Conservation (phyloP, 2,888 invertebrate genomes). For the Spisula solida region DNA sequence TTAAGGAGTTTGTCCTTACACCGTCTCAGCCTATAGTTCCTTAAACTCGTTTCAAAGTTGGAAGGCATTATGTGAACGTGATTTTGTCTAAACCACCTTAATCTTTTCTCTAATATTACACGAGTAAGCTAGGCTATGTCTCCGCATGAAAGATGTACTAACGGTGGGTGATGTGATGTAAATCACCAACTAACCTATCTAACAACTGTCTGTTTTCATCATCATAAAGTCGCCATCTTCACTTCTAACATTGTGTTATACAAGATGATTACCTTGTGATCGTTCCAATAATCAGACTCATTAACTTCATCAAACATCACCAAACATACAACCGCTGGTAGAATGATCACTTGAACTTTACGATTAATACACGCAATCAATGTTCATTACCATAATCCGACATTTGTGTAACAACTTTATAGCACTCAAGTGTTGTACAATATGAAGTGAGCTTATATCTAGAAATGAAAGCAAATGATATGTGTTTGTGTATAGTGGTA, state of each 20-base stretch:
- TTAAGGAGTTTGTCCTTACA: too few relatives aligned
- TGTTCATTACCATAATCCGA: background rate
- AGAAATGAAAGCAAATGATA: too few relatives aligned
- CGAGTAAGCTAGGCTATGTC: background rate
- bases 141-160: background rate
- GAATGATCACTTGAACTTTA: background rate
- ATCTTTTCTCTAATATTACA: too few relatives aligned
- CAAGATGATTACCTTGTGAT: background rate
- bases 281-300: constrained; percentile 10
- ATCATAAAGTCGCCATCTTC: background rate
- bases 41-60: too few relatives aligned
- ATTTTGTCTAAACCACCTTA: too few relatives aligned
- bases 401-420: background rate
- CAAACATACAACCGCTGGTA: background rate
- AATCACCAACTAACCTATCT: background rate
- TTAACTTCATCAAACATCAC: constrained; percentile 20
- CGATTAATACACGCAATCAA: background rate
- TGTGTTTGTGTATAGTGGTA: too few relatives aligned
- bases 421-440: background rate
- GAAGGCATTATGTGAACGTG: too few relatives aligned
- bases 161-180: background rate
- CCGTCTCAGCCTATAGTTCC: too few relatives aligned
- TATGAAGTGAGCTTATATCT: too few relatives aligned
- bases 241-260: background rate
- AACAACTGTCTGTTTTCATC: background rate